Conservation (phyloP, 2,797 vertebrate species). For the Leuciscus waleckii region DNA sequence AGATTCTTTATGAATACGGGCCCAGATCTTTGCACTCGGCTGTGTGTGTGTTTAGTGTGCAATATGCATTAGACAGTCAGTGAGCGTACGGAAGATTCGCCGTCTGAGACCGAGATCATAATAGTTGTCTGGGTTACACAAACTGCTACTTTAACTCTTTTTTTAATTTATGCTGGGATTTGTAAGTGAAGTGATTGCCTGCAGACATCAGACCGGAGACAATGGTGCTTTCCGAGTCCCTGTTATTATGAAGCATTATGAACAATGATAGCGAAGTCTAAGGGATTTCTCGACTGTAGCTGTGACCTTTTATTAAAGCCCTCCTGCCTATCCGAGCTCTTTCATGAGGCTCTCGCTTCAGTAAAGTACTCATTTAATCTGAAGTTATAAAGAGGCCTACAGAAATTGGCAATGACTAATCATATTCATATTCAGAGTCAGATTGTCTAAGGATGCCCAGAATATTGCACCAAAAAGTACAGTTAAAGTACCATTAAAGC, state of each 20-base stretch:
- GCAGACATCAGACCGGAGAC: not conserved
- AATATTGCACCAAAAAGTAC: not conserved
- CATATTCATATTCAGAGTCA: not conserved
- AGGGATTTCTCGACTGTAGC: constrained; percentile 13
- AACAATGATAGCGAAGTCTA: not conserved
- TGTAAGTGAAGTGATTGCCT: constrained; percentile 8
- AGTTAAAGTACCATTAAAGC: not conserved
- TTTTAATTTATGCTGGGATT: not conserved
- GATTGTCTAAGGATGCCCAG: not conserved
- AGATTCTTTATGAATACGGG: too few species aligned
- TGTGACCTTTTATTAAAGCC: constrained; percentile 22
- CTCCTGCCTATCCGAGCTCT: not conserved
- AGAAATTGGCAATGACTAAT: not conserved
- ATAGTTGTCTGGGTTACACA: constrained; percentile 4
- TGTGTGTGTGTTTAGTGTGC: too few species aligned
- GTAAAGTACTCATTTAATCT: not conserved
- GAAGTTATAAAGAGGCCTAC: not conserved
- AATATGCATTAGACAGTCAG: not conserved
- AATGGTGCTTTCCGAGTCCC: constrained; percentile 5
- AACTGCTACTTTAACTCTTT: not conserved
- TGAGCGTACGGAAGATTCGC: too few species aligned
- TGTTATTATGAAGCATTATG: constrained; percentile 29
- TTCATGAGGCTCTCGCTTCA: constrained; percentile 6
- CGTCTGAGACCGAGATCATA: not conserved
- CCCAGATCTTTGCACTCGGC: too few species aligned